phyloP scores from a whole-genome alignment of 2,888 invertebrate genomes.

The Phasia obesa region DNA sequence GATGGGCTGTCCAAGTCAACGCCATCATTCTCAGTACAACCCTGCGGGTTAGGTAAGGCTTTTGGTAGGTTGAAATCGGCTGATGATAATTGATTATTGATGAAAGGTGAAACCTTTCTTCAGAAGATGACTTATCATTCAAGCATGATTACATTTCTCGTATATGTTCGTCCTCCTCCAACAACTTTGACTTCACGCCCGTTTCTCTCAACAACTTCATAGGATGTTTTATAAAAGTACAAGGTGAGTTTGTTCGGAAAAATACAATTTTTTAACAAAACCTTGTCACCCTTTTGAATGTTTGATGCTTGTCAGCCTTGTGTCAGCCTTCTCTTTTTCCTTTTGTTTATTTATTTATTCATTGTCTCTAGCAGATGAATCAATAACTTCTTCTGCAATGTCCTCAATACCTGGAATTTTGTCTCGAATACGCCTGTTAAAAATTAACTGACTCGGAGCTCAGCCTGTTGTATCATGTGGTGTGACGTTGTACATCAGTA shows the following conservation, averaged over 20 bases:
- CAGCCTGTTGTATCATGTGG: conserved; percentile 56
- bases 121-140: no score
- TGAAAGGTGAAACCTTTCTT: no score
- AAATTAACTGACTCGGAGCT: conserved; percentile 51
- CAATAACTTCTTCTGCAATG: conserved; percentile 31
- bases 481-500: no score
- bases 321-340: neutral
- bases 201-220: neutral
- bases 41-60: no score
- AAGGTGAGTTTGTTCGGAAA: neutral
- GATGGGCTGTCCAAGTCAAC: no score
- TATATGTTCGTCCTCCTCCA: no score
- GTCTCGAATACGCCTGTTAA: conserved; percentile 61
- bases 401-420: conserved; percentile 58
- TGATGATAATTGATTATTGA: no score
- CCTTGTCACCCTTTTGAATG: neutral
- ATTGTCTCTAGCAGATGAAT: conserved; percentile 11
- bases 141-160: neutral
- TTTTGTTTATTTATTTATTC: neutral
- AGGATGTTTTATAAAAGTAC: neutral
- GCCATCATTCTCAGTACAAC: no score
- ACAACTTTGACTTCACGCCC: neutral
- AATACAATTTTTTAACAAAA: neutral
- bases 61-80: no score
- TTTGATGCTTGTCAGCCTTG: neutral